Evolutionary conservation across 2,888 invertebrate species (phyloP), one percentile per base, ranked within the genome.

Genomic region (Ferdinandea cuprea): DNA sequence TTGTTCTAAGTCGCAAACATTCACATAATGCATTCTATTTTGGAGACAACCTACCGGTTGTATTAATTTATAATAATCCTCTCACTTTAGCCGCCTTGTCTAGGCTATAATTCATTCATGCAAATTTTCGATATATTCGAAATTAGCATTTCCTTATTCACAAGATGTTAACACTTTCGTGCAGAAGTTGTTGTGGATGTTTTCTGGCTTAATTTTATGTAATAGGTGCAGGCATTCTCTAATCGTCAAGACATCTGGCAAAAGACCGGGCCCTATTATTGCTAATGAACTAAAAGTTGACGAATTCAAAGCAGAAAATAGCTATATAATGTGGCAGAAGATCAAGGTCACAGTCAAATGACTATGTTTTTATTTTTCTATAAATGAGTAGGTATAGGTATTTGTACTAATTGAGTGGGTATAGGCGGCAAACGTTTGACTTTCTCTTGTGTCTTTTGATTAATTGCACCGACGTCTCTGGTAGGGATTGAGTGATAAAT

Each of bases 301-400:
- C 42, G 2, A 71, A 42, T 50, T 71, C 37, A 54, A 28, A 54
- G 50, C 42, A 17, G 32, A 21, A 48, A 32, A 15, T 13, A 35
- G 46, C n/a, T 17, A 40, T 6, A 40, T 13, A 32, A 61, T n/a
- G 4, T 3, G 42, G 48, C 50, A 21, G 72, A 54, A 72, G 72
- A 72, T 72, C 72, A 72, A 72, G 72, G 63, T 37, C 44, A 54
- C 25, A 21, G 61, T 52, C 71, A 21, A 66, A 42, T n/a, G 50
- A 5, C 25, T 2, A 5, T 25, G 25, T 25, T 25, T 25, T n/a
- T n/a, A n/a, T n/a, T n/a, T n/a, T n/a, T n/a, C n/a, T 25, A 25
- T 25, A 5, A 25, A 25, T 3, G 25, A 25, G 25, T 25, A 25
- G n/a, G n/a, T n/a, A n/a, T n/a, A n/a, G n/a, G n/a, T n/a, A n/a